A percentile compares a stretch with the other conserved stretches of the same genome.
These are phyloP conservation scores for Tympanoctomys barrerae DNA, from an alignment of 2,797 vertebrate genomes.

Conservation along the genomic window DNA sequence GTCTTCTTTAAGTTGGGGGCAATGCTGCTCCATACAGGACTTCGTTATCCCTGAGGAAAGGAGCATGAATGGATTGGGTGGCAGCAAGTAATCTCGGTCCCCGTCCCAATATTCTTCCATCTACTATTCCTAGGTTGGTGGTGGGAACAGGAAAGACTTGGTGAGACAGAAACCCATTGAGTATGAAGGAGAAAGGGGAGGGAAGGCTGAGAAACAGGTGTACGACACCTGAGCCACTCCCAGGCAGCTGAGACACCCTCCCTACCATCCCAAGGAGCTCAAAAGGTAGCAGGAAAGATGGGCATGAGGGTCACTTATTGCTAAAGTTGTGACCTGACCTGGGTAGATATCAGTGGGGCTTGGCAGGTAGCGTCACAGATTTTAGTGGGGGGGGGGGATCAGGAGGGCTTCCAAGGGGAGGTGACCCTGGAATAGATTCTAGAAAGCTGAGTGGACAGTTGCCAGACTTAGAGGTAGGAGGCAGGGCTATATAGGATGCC, in stretches of 20 bases:
- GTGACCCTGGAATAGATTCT: background rate
- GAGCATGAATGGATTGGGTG: background rate
- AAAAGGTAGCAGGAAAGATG: background rate
- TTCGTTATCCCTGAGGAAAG: background rate
- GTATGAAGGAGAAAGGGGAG: background rate
- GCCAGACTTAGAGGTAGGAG: background rate
- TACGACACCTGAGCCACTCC: background rate
- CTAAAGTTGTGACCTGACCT: background rate
- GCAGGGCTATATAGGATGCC: background rate
- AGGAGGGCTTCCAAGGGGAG: slow-evolving; percentile 5
- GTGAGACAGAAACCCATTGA: background rate
- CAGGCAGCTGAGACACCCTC: background rate
- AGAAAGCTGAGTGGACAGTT: background rate
- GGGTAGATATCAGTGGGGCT: background rate
- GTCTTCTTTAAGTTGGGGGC: background rate
- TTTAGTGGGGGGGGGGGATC: background rate
- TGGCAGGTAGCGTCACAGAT: accelerated
- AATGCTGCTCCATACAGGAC: background rate
- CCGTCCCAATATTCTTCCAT: background rate
- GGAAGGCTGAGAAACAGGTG: background rate
- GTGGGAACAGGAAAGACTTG: background rate
- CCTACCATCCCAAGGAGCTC: background rate
- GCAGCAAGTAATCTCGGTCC: background rate
- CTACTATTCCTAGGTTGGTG: background rate
- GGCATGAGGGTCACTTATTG: background rate